Conservation (phyloP, 2,113 vertebrate genomes). For the Pteronura brasiliensis region DNA sequence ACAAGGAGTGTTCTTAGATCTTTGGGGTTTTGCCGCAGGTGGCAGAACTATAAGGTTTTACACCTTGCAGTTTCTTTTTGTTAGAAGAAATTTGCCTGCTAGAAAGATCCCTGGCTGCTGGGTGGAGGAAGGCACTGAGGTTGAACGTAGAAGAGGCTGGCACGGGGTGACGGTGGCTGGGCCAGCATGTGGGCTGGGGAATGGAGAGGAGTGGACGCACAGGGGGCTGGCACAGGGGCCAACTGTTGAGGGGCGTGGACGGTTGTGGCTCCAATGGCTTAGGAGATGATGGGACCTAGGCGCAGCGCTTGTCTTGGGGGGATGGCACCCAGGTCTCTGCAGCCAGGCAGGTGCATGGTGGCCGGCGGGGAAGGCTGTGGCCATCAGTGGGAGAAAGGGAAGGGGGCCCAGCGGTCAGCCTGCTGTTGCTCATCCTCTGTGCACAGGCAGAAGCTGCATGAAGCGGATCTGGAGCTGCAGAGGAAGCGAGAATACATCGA, state of each 20-base stretch:
- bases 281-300: not conserved
- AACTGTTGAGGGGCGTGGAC: no score
- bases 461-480: slow-evolving; percentile 92
- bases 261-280: not conserved
- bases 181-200: not conserved
- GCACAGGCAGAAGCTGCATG: slow-evolving; percentile 90
- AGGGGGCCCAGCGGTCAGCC: not conserved
- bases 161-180: not conserved
- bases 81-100: not conserved
- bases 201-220: not conserved
- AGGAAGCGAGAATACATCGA: slow-evolving; percentile 92
- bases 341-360: not conserved
- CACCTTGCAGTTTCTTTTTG: not conserved
- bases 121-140: not conserved
- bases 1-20: not conserved
- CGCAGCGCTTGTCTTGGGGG: no score
- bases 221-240: not conserved
- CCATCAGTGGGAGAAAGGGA: not conserved
- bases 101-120: not conserved
- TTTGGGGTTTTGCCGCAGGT: not conserved
- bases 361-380: not conserved
- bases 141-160: not conserved
- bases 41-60: not conserved
- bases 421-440: not conserved
- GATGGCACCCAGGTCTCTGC: not conserved